Conservation (phyloP, 1,140 invertebrate genomes). For the Drusus annulatus region DNA sequence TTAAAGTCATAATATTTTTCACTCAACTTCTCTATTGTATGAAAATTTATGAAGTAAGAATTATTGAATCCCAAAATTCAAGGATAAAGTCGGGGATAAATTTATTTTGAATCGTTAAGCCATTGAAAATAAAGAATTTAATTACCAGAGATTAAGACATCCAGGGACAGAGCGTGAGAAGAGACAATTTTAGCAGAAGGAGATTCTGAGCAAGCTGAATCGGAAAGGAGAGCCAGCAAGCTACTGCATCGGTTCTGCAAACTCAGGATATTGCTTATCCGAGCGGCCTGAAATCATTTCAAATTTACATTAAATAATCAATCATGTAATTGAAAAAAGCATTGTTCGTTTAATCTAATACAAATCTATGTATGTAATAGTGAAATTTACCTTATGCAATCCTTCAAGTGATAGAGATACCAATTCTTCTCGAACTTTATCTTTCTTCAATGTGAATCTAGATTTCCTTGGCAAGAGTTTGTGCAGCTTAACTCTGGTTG, state of each 20-base stretch:
- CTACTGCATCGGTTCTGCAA: constrained; percentile 88
- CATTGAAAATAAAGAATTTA: no score
- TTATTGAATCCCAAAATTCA: no score
- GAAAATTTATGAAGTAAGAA: no score
- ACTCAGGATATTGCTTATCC: constrained; percentile 81
- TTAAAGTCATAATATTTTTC: no score
- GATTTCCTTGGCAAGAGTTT: constrained; percentile 64
- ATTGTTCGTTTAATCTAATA: no score
- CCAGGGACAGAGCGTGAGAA: constrained; percentile 91
- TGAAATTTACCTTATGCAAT: constrained; percentile 82
- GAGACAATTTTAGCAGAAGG: constrained; percentile 83
- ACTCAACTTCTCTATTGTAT: no score
- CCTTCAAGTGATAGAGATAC: constrained; percentile 91
- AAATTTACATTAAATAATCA: neutral
- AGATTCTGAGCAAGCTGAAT: constrained; percentile 81
- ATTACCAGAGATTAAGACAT: constrained; percentile 80
- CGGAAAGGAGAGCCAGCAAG: constrained; percentile 84
- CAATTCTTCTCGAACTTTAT: constrained; percentile 78
- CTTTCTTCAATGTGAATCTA: constrained; percentile 64
- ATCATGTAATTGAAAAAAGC: no score
- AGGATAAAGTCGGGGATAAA: no score
- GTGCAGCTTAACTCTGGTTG: constrained; percentile 68
- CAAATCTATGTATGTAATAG: neutral
- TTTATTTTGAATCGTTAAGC: no score
- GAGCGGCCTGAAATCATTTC: constrained; percentile 74